Evolutionary conservation across 2,113 vertebrate genomes (phyloP).

Genomic region (crab-eating macaque (Macaca fascicularis)): DNA sequence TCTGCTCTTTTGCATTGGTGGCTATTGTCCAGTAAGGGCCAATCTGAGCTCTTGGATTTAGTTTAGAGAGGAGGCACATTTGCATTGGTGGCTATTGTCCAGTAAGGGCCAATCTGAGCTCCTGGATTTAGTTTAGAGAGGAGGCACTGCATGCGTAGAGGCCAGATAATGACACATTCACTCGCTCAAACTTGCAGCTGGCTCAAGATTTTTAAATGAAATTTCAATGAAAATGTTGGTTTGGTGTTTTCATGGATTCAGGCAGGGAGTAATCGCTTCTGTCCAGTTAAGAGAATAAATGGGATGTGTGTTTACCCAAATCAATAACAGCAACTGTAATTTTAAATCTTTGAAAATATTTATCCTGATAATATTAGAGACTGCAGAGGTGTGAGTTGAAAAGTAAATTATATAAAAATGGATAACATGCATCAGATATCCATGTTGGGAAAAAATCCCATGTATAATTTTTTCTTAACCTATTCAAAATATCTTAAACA

Average conservation of each 20-base stretch:
- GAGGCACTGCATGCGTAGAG: fast-evolving
- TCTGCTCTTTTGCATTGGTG: neutral
- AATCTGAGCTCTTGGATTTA: slow-evolving; percentile 23
- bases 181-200: neutral
- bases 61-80: neutral
- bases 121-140: neutral
- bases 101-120: slow-evolving; percentile 41
- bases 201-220: neutral
- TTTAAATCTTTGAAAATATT: slow-evolving; percentile 67
- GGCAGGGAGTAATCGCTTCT: neutral
- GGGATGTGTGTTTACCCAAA: neutral
- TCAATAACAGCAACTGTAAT: slow-evolving; percentile 59
- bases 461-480: neutral
- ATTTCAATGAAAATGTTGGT: neutral
- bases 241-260: neutral
- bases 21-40: neutral
- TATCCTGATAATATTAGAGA: slow-evolving; percentile 56
- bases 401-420: neutral
- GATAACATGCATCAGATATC: neutral
- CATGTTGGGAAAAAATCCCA: neutral
- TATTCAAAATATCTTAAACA: slow-evolving; percentile 26
- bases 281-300: neutral
- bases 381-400: neutral
- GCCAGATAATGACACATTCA: neutral
- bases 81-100: neutral